Conservation (phyloP, 2,888 invertebrate genomes). For the Muscina levida region DNA sequence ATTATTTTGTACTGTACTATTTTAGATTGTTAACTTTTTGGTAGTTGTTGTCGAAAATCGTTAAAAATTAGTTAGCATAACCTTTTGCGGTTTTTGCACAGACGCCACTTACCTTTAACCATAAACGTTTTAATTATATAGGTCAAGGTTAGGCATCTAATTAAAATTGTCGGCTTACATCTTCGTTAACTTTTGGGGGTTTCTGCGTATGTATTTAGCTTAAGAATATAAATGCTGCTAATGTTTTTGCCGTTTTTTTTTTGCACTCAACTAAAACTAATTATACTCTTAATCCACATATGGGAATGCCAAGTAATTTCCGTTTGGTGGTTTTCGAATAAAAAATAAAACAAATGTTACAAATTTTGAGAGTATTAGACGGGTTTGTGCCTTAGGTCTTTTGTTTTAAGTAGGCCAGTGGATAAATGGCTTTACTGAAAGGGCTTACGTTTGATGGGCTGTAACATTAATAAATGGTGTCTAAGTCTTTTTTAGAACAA, state of each 20-base stretch:
- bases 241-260: not conserved
- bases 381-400: conserved; percentile 11
- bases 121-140: not conserved
- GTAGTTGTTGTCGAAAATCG: not conserved
- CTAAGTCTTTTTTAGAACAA: no score
- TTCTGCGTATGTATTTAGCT: no score
- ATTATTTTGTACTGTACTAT: not conserved
- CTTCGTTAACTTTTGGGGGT: no score
- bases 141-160: not conserved
- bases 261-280: not conserved
- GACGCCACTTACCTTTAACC: not conserved
- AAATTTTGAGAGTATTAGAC: no score
- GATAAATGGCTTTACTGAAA: no score
- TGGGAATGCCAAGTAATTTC: not conserved
- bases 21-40: not conserved
- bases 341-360: no score
- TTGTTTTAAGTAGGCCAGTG: no score
- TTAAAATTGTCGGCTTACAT: no score
- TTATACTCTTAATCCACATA: not conserved
- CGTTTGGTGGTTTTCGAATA: no score
- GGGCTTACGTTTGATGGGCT: no score
- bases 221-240: no score
- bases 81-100: not conserved
- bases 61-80: not conserved
- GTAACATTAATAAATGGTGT: no score